phyloP scores from a whole-genome alignment of 1,140 invertebrate species.

The Triops cancriformis region DNA sequence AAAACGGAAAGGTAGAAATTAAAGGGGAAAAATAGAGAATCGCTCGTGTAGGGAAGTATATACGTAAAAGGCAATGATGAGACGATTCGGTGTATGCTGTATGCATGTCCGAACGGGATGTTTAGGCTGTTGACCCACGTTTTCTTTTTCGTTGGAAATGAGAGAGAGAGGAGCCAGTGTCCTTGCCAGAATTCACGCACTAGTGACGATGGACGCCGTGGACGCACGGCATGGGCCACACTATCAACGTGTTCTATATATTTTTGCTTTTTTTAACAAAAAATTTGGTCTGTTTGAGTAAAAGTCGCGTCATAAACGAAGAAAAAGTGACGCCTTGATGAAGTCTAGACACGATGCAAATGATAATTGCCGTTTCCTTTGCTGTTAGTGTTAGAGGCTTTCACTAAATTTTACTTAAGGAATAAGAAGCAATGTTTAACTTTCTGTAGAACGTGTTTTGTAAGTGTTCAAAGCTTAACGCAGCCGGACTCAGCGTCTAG shows the following conservation, averaged over 20 bases:
- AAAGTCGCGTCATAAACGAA: background rate
- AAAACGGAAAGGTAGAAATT: too few relatives aligned
- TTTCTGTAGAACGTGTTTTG: too few relatives aligned
- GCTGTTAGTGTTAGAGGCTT: background rate
- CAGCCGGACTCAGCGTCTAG: too few relatives aligned
- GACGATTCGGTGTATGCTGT: background rate
- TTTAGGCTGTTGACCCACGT: constrained; percentile 2
- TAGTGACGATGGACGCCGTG: background rate
- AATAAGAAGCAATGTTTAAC: too few relatives aligned
- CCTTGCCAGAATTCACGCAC: constrained; percentile 12
- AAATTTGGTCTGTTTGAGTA: background rate
- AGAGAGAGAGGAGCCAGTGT: background rate
- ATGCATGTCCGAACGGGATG: background rate
- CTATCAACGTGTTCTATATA: background rate
- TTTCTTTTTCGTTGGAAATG: background rate
- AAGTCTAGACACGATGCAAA: background rate
- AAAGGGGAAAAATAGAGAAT: too few relatives aligned
- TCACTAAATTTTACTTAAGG: too few relatives aligned
- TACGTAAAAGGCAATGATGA: background rate
- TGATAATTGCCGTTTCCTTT: background rate
- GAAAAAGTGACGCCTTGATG: background rate
- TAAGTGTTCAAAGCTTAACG: too few relatives aligned
- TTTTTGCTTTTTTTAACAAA: background rate
- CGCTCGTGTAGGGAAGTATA: too few relatives aligned
- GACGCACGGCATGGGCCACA: background rate